Evolutionary conservation across 2,797 vertebrate species (phyloP), one percentile per base, ranked within the genome.

Genomic region (Pteropus rufus): DNA sequence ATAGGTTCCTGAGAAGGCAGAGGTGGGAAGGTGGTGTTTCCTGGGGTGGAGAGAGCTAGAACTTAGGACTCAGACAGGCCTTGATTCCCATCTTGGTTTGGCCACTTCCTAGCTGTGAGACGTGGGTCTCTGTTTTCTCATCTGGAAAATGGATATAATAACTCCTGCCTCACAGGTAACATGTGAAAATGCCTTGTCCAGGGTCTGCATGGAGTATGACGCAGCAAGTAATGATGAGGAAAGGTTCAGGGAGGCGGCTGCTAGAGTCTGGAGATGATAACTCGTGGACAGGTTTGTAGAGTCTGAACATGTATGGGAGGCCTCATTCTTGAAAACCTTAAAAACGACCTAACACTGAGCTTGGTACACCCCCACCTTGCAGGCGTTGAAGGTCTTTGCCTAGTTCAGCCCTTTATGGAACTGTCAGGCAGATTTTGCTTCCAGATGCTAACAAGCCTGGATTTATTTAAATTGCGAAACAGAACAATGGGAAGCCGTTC

Each of bases 381-480:
- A 62, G n/a, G 73, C 41, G n/a, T 60, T 54, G 8, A 11, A 65
- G n/a, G 41, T 2, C 34, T 36, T 73, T 44, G 62, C 15, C 80
- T 23, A 44, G 75, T 39, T 34, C 62, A 52, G 83, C 14, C 21
- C 52, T 49, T 21, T 18, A 41, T 75, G 70, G 79, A 67, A 80
- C 36, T 44, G 67, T 54, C 29, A 3, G 87, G 65, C 31, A 54
- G 73, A 56, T 82, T 36, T 67, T 75, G 56, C 60, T 84, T 46
- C 1, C 0, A 81, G 70, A 52, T 31, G 46, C 90, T 52, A 81
- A 56, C 21, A 31, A 81, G 67, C 41, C 84, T 79, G 69, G 14
- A 12, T 70, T 96, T 89, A 56, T 96, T 97, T 88, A 69, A 73
- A 36, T 64, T 39, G 69, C 44, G 91, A 76, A 72, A 62, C 23